These are phyloP conservation scores for Amitus sp. DNA, from an alignment of 2,888 invertebrate species.

Conservation along the genomic window DNA sequence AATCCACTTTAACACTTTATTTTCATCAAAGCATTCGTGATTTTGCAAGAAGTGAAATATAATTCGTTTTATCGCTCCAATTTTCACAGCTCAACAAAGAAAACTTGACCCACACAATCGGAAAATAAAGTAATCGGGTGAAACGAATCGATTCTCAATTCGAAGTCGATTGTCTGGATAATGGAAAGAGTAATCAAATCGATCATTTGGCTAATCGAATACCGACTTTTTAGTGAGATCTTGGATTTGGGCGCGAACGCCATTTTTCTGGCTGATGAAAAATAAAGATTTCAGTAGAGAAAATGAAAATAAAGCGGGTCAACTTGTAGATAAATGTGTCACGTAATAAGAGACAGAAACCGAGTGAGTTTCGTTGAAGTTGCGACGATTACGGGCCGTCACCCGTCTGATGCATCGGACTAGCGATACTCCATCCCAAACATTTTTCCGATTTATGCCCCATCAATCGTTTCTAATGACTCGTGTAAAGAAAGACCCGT, in stretches of 20 bases:
- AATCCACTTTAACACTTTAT: too few species aligned
- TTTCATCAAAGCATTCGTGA: too few species aligned
- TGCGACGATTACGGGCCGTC: conserved; percentile 24
- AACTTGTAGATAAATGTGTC: conserved; percentile 56
- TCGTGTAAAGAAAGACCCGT: background rate
- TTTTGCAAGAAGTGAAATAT: too few species aligned
- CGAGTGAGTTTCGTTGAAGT: conserved; percentile 12
- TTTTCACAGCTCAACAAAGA: too few species aligned
- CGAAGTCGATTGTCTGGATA: too few species aligned
- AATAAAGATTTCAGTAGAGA: conserved; percentile 56
- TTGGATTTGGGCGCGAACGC: conserved; percentile 13
- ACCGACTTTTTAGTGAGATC: conserved; percentile 12
- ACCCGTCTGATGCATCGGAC: conserved; percentile 21
- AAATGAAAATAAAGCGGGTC: conserved; percentile 62
- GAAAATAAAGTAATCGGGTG: too few species aligned
- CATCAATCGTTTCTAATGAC: conserved; percentile 17
- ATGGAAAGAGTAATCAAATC: too few species aligned
- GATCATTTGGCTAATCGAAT: too few species aligned
- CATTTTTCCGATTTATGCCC: conserved; percentile 15
- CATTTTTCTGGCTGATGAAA: conserved; percentile 45
- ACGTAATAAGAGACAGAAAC: conserved; percentile 32
- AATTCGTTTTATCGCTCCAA: too few species aligned
- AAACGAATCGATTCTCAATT: too few species aligned
- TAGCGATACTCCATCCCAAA: conserved; percentile 13
- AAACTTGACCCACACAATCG: too few species aligned